Evolutionary conservation across 2,888 invertebrate species (phyloP), one percentile per base, ranked within the genome.

Genomic region (Meteorus cinctellus): DNA sequence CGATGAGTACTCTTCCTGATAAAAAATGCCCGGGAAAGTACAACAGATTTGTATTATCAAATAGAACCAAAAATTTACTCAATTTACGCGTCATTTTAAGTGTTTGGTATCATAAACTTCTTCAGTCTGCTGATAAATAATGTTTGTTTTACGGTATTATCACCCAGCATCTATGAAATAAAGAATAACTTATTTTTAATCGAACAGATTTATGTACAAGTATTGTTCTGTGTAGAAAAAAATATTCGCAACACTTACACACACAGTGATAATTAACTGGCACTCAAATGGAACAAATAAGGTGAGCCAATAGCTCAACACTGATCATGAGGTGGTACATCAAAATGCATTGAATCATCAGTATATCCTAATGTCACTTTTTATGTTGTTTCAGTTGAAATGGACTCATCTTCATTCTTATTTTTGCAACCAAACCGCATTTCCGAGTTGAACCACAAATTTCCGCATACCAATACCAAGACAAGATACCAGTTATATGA

Each of bases 21-120:
- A 97, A 91, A 90, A 97, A 97, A 90, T 97, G 97, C 6, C 97
- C 97, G 78, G 97, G 97, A 89, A 97, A 97, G 90, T 97, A 98
- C 77, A 98, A 90, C 80, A 98, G 91, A 84, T 96, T 97, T 66
- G 97, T 96, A 89, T 97, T 97, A 91, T 98, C 97, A 90, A 98
- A 97, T 80, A 97, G 93, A 85, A 98, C 97, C 78, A 97, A 92
- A 90, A 98, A 98, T 91, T 97, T 97, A 81, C 96, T 92, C 84
- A 98, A 91, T 91, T 97, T 97, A 85, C 96, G 92, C 83, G 96
- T 95, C 96, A 96, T 96, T 81, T 79, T 41, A 1, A 65, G n/a
- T 31, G 19, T 16, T 19, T 65, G 16, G 3, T 41, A 24, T 27
- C 12, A 62, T n/a, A 29, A n/a, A 29, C 14, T 29, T 31, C 16